Evolutionary conservation across 2,113 vertebrate species (phyloP).

Genomic region (Theropithecus gelada): DNA sequence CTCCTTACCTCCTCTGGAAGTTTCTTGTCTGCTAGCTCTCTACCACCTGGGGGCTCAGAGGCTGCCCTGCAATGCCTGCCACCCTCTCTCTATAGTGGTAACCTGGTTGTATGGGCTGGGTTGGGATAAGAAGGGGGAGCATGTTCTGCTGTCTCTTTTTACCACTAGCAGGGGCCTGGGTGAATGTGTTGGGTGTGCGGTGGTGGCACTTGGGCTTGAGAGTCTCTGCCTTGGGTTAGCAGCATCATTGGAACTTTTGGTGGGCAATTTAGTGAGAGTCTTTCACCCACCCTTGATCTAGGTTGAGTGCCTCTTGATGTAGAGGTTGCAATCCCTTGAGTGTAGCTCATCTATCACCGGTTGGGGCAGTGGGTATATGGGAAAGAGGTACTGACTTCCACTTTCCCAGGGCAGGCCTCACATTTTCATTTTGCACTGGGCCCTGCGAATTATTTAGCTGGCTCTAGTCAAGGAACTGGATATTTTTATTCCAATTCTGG

Average conservation of each 20-base stretch:
- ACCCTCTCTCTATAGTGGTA: neutral
- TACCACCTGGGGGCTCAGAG: neutral
- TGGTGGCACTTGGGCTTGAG: neutral
- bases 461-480: neutral
- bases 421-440: neutral
- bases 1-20: neutral
- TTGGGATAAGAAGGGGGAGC: neutral
- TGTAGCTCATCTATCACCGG: neutral
- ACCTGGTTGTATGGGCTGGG: too few species aligned
- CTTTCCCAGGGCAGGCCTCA: neutral
- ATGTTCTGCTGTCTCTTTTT: neutral
- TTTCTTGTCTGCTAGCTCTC: neutral
- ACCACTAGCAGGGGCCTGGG: rapidly evolving
- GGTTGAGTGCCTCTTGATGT: neutral
- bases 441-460: neutral
- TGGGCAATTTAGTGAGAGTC: neutral
- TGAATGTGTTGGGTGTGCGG: neutral
- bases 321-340: neutral
- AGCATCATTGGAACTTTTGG: neutral
- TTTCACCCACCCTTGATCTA: neutral
- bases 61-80: neutral
- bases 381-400: neutral
- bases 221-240: neutral
- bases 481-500: neutral
- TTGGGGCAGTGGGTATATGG: neutral